Conservation (phyloP, 53 echinoderm and acorn worm genomes). For the Mesocentrotus franciscanus region DNA sequence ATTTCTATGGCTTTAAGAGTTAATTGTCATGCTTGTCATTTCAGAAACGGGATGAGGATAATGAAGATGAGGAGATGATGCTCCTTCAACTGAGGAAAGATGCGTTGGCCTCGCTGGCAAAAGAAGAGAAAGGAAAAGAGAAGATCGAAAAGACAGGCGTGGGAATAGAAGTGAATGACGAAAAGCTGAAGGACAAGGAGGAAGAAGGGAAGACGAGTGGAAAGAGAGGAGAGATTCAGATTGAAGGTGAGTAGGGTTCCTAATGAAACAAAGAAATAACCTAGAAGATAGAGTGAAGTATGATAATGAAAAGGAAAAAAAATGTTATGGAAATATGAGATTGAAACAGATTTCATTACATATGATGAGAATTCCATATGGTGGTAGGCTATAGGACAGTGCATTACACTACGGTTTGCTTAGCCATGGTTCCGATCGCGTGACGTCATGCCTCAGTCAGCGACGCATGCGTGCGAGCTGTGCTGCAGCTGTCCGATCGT, state of each 20-base stretch:
- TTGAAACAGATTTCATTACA: no score
- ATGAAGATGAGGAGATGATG: conserved; percentile 89
- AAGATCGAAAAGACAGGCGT: background rate
- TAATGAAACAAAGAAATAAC: background rate
- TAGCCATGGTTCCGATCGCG: no score
- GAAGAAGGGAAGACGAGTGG: background rate
- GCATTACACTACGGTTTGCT: no score
- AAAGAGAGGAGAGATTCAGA: background rate
- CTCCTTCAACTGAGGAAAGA: conserved; percentile 81
- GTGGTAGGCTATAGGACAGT: no score
- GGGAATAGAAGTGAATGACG: background rate
- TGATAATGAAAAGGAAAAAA: no score
- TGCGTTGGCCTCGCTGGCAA: conserved; percentile 84
- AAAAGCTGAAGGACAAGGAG: background rate
- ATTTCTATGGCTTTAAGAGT: no score
- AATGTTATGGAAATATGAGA: no score
- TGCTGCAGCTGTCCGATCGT: no score
- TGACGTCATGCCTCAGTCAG: no score
- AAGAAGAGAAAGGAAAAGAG: conserved; percentile 80
- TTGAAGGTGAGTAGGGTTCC: background rate
- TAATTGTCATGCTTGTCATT: background rate
- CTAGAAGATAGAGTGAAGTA: no score
- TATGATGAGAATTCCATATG: no score
- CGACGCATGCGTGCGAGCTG: no score
- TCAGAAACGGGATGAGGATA: conserved; percentile 66